Percentiles rank a stretch among this genome's conserved stretches.
Conservation (phyloP, 2,113 vertebrate genomes). For the Aramus guarauna region DNA sequence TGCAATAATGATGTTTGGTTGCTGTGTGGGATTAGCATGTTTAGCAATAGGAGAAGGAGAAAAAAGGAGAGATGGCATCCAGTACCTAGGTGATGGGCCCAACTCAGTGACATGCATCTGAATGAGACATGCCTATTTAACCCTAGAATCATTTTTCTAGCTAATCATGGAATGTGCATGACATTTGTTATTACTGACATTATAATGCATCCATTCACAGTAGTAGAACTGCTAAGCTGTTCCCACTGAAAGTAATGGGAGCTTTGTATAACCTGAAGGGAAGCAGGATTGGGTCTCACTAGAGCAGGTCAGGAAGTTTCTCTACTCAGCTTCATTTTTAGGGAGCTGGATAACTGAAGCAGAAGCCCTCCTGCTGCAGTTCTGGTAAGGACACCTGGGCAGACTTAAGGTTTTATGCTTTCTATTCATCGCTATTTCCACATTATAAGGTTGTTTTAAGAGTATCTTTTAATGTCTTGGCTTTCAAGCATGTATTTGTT, state of each 20-base stretch:
- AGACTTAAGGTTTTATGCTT: not conserved
- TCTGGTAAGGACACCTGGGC: not conserved
- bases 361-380: not conserved
- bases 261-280: slow-evolving; percentile 40
- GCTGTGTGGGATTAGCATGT: slow-evolving; percentile 36
- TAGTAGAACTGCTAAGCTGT: slow-evolving; percentile 41
- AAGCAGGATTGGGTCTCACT: not conserved
- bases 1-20: slow-evolving; percentile 45
- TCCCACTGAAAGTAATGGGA: slow-evolving; percentile 47
- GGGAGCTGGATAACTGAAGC: not conserved
- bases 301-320: not conserved
- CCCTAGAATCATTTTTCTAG: slow-evolving; percentile 61
- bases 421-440: not conserved
- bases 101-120: slow-evolving; percentile 43
- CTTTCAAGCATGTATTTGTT: not conserved
- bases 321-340: not conserved
- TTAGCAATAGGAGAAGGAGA: slow-evolving; percentile 41
- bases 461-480: not conserved
- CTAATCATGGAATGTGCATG: slow-evolving; percentile 64
- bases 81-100: slow-evolving; percentile 48
- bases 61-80: slow-evolving; percentile 51
- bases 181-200: slow-evolving; percentile 63
- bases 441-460: not conserved
- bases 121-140: slow-evolving; percentile 66
- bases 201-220: slow-evolving; percentile 49